These are phyloP conservation scores for Ganaspis sp. DNA, from an alignment of 1,140 invertebrate genomes.

Conservation along the genomic window DNA sequence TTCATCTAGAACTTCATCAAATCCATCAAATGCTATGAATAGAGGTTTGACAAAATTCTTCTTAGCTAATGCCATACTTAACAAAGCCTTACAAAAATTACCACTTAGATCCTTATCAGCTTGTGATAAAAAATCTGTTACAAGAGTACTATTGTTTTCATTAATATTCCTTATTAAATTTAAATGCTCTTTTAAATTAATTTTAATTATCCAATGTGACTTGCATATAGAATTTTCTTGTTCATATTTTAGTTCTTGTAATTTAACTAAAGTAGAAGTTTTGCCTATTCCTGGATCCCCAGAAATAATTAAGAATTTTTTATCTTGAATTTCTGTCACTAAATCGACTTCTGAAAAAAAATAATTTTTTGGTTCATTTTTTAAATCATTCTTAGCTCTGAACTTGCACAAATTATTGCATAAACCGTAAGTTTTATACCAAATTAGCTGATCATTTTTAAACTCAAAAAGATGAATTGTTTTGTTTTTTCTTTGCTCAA, in stretches of 20 bases:
- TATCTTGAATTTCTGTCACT: background rate
- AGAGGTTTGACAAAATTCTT: background rate
- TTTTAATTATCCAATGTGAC: conserved; percentile 12
- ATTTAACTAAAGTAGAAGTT: background rate
- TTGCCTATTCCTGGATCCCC: background rate
- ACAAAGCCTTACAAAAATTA: background rate
- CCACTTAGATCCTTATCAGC: background rate
- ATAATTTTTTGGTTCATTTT: background rate
- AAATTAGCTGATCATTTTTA: background rate
- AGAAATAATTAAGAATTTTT: background rate
- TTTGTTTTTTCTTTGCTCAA: background rate
- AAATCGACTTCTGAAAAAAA: background rate
- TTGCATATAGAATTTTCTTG: too few relatives aligned
- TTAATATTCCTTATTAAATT: background rate
- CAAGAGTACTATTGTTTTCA: background rate
- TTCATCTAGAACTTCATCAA: background rate
- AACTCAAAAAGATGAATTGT: background rate
- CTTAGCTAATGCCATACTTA: background rate
- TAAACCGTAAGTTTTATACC: background rate
- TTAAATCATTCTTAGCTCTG: background rate
- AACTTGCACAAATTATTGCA: background rate
- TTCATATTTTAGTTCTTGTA: background rate
- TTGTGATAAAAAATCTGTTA: background rate
- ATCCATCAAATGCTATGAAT: conserved; percentile 22
- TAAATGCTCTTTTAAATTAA: background rate